Percentiles rank a stretch among this genome's conserved stretches.
These are phyloP conservation scores for Patiria miniata DNA, from an alignment of 35 echinoderm and acorn worm genomes.

Conservation along the genomic window DNA sequence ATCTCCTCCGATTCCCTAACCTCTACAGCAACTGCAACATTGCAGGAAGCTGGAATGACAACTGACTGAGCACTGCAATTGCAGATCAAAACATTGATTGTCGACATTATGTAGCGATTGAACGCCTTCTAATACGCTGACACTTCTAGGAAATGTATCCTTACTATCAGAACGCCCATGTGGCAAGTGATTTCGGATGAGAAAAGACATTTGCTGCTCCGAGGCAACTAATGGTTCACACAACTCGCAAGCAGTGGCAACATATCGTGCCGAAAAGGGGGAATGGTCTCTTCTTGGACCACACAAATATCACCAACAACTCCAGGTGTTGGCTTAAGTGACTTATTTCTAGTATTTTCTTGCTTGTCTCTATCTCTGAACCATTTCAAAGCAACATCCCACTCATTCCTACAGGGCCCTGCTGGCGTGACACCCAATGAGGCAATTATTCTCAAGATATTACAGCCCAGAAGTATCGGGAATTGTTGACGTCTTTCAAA, in stretches of 20 bases:
- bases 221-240: neutral
- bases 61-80: neutral
- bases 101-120: neutral
- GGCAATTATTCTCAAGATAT: neutral
- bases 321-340: neutral
- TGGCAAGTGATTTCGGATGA: neutral
- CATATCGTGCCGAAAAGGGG: neutral
- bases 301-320: neutral
- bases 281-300: neutral
- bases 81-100: neutral
- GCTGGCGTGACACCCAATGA: neutral
- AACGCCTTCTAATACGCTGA: neutral
- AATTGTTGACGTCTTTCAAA: neutral
- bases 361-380: neutral
- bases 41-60: neutral
- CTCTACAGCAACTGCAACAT: neutral
- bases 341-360: neutral
- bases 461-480: constrained; percentile 38
- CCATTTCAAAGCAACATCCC: constrained; percentile 6
- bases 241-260: neutral
- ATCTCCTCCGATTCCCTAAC: neutral
- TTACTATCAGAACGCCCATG: neutral
- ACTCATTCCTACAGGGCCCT: neutral
- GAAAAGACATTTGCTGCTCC: neutral
- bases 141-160: neutral